Evolutionary conservation across 2,888 invertebrate species (phyloP).

Genomic region (Orthosia cruda): DNA sequence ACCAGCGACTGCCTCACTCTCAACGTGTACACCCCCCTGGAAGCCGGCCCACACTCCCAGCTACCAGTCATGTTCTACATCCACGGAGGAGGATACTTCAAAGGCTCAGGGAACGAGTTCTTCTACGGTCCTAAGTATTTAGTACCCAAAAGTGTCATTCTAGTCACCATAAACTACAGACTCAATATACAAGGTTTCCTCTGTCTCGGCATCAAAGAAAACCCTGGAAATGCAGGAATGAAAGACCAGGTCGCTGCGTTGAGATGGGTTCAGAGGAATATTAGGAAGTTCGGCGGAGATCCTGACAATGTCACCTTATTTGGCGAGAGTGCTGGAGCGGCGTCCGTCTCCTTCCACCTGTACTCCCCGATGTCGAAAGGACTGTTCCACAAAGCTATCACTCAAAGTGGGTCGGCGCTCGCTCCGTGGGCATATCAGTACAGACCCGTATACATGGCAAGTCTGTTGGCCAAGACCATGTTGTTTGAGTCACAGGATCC

Average conservation of each 20-base stretch:
- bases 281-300: slow-evolving; percentile 83
- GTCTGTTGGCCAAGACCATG: slow-evolving; percentile 82
- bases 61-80: slow-evolving; percentile 87
- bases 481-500: slow-evolving; percentile 78
- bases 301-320: slow-evolving; percentile 83
- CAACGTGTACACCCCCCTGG: slow-evolving; percentile 82
- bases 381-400: slow-evolving; percentile 84
- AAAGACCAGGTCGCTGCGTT: slow-evolving; percentile 86
- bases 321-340: slow-evolving; percentile 86
- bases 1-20: slow-evolving; percentile 80
- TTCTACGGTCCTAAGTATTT: slow-evolving; percentile 85
- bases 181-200: slow-evolving; percentile 84
- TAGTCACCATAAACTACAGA: slow-evolving; percentile 86
- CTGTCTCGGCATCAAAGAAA: slow-evolving; percentile 83
- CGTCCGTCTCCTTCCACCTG: slow-evolving; percentile 83
- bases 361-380: slow-evolving; percentile 85
- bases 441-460: slow-evolving; percentile 80
- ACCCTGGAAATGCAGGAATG: slow-evolving; percentile 85
- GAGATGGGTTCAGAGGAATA: slow-evolving; percentile 83
- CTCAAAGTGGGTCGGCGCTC: slow-evolving; percentile 85
- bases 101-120: slow-evolving; percentile 77
- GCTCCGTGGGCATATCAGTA: slow-evolving; percentile 83
- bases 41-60: slow-evolving; percentile 57
- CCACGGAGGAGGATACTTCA: slow-evolving; percentile 86
- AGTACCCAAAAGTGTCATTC: slow-evolving; percentile 79